Conservation (phyloP, 1,140 invertebrate genomes). For the Bombus terrestris region DNA sequence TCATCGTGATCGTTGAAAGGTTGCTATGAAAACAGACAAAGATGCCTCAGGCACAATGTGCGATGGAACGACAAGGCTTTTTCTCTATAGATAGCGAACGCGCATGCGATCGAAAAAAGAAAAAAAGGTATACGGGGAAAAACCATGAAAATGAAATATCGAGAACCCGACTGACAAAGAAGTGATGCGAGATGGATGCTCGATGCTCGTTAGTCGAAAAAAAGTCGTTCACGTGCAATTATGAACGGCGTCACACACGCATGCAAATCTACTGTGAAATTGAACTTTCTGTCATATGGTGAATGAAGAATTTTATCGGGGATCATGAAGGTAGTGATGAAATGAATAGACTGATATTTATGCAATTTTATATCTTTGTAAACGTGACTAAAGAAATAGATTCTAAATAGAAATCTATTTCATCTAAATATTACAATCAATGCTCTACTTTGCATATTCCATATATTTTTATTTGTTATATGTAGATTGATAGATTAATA, state of each 20-base stretch:
- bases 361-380: no score
- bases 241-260: background rate
- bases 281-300: background rate
- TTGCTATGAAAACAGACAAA: conserved; percentile 16
- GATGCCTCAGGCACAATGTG: background rate
- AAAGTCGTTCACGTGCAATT: background rate
- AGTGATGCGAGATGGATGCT: conserved; percentile 10
- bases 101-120: background rate
- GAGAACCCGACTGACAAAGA: background rate
- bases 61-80: conserved; percentile 5
- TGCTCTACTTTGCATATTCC: no score
- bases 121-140: background rate
- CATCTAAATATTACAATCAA: no score
- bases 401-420: no score
- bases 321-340: background rate
- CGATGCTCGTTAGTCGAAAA: conserved; percentile 4
- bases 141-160: background rate
- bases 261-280: background rate
- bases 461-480: no score
- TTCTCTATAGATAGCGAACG: background rate
- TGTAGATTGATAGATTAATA: background rate
- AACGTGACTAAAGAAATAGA: no score
- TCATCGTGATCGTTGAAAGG: conserved; percentile 14
- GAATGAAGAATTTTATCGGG: background rate
- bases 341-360: background rate